These are phyloP conservation scores for Hypselothyrea guttata DNA, from an alignment of 2,888 invertebrate genomes.

Conservation along the genomic window DNA sequence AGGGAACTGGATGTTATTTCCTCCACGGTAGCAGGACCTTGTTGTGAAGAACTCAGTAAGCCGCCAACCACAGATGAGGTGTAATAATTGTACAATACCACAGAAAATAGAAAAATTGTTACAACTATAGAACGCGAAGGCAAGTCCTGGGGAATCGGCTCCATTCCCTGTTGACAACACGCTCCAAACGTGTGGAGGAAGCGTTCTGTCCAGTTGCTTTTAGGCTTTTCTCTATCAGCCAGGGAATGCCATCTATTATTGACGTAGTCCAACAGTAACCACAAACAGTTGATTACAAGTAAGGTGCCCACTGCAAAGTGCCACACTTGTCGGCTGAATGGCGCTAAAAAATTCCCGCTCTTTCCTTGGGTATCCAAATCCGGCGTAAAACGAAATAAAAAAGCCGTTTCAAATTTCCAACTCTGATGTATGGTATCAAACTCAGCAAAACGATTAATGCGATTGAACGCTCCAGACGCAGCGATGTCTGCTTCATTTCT, in stretches of 20 bases:
- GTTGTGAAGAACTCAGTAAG: slow-evolving; percentile 73
- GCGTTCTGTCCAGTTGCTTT: slow-evolving; percentile 44
- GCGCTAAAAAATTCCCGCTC: slow-evolving; percentile 79
- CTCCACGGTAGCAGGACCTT: slow-evolving; percentile 76
- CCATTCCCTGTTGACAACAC: slow-evolving; percentile 79
- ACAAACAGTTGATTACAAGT: slow-evolving; percentile 60
- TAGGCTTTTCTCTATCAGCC: background rate
- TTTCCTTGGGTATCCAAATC: slow-evolving; percentile 68
- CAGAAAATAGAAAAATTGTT: slow-evolving; percentile 71
- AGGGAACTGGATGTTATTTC: slow-evolving; percentile 77
- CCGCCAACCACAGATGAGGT: slow-evolving; percentile 82
- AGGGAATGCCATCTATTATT: slow-evolving; percentile 12
- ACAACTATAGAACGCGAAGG: slow-evolving; percentile 72
- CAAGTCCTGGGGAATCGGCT: slow-evolving; percentile 65
- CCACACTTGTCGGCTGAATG: slow-evolving; percentile 79
- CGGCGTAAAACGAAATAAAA: slow-evolving; percentile 79
- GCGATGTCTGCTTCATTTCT: slow-evolving; percentile 81
- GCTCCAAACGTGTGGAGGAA: slow-evolving; percentile 72
- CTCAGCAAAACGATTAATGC: slow-evolving; percentile 78
- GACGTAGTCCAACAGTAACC: slow-evolving; percentile 64
- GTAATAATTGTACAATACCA: slow-evolving; percentile 81
- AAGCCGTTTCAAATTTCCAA: slow-evolving; percentile 79
- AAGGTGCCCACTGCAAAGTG: slow-evolving; percentile 49
- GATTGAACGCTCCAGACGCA: slow-evolving; percentile 78
- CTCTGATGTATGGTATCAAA: slow-evolving; percentile 80